phyloP scores from a whole-genome alignment of 2,888 invertebrate species.

The Gisinianus flammeolus region DNA sequence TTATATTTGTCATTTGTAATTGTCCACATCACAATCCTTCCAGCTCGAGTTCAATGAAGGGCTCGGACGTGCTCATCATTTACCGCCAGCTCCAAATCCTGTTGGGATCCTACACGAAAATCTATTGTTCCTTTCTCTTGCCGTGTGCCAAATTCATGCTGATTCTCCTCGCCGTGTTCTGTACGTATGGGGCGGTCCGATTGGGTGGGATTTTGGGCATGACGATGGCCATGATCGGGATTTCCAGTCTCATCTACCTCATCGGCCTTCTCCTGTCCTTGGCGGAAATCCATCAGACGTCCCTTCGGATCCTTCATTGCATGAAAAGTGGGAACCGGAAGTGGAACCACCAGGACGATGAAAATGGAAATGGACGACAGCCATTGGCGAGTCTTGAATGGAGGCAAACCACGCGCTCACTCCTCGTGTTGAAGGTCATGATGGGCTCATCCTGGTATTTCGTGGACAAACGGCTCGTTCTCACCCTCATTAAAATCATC shows the following conservation, averaged over 20 bases:
- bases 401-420: too few species aligned
- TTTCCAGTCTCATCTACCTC: neutral
- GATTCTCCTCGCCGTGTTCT: neutral
- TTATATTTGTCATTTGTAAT: neutral
- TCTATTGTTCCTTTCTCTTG: neutral
- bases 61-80: neutral
- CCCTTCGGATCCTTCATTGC: too few species aligned
- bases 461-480: too few species aligned
- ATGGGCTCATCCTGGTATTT: too few species aligned
- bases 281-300: neutral
- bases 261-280: neutral
- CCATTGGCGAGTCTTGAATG: too few species aligned
- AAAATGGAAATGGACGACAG: too few species aligned
- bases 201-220: neutral
- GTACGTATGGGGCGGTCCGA: neutral
- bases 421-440: too few species aligned
- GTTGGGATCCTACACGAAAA: neutral
- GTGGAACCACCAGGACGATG: too few species aligned
- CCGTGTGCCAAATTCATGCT: neutral
- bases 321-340: too few species aligned
- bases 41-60: neutral
- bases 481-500: too few species aligned
- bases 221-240: neutral
- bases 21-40: neutral
- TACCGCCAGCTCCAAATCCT: neutral